Base-by-base conservation (phyloP, 2,888 invertebrate species). In the Baccha elongata region DNA sequence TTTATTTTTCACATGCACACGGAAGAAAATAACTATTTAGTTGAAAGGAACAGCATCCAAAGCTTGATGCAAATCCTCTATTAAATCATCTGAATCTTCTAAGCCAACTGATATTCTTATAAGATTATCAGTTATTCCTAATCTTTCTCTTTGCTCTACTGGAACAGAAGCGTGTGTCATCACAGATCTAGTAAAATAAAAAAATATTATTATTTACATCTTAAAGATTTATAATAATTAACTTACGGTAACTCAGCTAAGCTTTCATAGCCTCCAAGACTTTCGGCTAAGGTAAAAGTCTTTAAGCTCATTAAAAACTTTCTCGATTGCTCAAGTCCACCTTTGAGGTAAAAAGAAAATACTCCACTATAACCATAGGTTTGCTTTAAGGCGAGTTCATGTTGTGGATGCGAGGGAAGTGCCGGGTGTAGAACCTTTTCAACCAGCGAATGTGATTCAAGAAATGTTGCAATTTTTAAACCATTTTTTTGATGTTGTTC, bases 131-230 rank as follows among this genome's bases (percentile, higher is more conserved):
- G 94, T 94, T 84, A 99, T 98, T 10, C 96, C 96, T 26, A 98
- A 92, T 83, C 92, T 91, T 23, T 89, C 91, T 83, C 97, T 92
- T 84, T 95, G 94, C 46, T 94, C 94, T 67, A 92, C 93, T 0
- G 98, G 96, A 26, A 99, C 95, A 0, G 97, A 96, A 1, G 98
- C 96, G 88, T 99, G 99, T 0, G 99, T 99, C 99, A 99, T 99
- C 23, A 97, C 90, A 17, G 94, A 94, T 80, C 96, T 96, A 89
- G 40, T 92, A 91, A 58, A 29, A 21, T 3, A 35, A 3, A 1
- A 35, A 2, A 11, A 35, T 8, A 8, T 8, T 11, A 11, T 0
- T 6, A 11, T 8, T 8, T 35, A 35, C 3, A 8, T 35, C n/a
- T 8, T 8, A 1, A 1, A 6, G 10, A 35, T 8, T 11, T 35